phyloP scores from a whole-genome alignment of 2,888 invertebrate species.

The Morpho helenor region DNA sequence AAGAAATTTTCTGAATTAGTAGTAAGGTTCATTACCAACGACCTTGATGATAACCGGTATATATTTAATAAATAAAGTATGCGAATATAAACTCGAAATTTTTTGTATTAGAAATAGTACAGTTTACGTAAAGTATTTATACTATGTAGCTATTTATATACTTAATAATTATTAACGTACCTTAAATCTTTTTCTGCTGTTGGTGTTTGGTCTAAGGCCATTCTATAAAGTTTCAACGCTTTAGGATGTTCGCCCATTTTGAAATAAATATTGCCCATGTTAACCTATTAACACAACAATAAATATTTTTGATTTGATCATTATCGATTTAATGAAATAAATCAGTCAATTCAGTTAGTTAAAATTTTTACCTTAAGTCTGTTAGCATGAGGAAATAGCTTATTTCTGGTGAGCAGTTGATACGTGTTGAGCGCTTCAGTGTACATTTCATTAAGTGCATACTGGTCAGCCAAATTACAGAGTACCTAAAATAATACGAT shows the following conservation, averaged over 20 bases:
- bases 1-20: too few species aligned
- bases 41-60: too few species aligned
- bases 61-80: too few species aligned
- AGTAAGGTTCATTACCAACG: too few species aligned
- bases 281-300: conserved; percentile 62
- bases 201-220: conserved; percentile 98
- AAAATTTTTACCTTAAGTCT: conserved; percentile 85
- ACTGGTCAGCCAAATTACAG: conserved; percentile 97
- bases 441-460: conserved; percentile 95
- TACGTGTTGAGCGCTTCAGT: conserved; percentile 98
- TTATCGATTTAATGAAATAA: not conserved
- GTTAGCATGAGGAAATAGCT: conserved; percentile 95
- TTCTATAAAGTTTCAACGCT: conserved; percentile 98
- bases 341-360: too few species aligned
- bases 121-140: too few species aligned
- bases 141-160: too few species aligned
- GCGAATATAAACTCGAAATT: too few species aligned
- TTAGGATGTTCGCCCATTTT: conserved; percentile 95
- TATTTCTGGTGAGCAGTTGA: conserved; percentile 95
- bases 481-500: conserved; percentile 83
- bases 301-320: not conserved
- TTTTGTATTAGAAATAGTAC: too few species aligned
- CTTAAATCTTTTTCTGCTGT: conserved; percentile 95
- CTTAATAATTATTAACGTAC: conserved; percentile 48
- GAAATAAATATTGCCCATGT: conserved; percentile 99